Evolutionary conservation across 2,113 vertebrate genomes (phyloP).

Genomic region (Erythrolamprus reginae): DNA sequence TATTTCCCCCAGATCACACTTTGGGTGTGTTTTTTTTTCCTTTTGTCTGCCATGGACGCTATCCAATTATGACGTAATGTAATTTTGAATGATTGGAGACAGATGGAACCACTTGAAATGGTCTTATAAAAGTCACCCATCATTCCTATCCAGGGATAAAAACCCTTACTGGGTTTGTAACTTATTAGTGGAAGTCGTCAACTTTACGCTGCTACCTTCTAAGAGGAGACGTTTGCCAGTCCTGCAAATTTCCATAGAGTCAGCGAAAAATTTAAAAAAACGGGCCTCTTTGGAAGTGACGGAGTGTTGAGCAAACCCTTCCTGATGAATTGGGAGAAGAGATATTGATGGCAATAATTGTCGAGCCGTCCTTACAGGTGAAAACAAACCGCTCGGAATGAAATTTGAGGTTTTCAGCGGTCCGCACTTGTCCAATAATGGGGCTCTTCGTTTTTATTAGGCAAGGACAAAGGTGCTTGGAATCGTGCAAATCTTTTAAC

Average conservation of each 20-base stretch:
- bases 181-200: background rate
- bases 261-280: background rate
- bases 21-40: background rate
- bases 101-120: background rate
- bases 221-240: background rate
- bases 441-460: background rate
- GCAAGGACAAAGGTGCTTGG: conserved; percentile 26
- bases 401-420: background rate
- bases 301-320: conserved; percentile 8
- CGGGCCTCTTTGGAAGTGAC: background rate
- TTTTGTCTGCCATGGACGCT: background rate
- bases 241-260: background rate
- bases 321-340: accelerated
- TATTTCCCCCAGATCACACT: background rate
- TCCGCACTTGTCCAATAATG: background rate
- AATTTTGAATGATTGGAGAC: background rate
- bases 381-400: background rate
- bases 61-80: background rate
- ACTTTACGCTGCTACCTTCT: background rate
- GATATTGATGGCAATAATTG: background rate
- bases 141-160: background rate
- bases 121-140: conserved; percentile 17
- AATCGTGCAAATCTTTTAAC: conserved; percentile 26
- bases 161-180: background rate
- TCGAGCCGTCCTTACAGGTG: background rate